Conservation (phyloP, 2,888 invertebrate genomes). For the Saturnia pavonia region DNA sequence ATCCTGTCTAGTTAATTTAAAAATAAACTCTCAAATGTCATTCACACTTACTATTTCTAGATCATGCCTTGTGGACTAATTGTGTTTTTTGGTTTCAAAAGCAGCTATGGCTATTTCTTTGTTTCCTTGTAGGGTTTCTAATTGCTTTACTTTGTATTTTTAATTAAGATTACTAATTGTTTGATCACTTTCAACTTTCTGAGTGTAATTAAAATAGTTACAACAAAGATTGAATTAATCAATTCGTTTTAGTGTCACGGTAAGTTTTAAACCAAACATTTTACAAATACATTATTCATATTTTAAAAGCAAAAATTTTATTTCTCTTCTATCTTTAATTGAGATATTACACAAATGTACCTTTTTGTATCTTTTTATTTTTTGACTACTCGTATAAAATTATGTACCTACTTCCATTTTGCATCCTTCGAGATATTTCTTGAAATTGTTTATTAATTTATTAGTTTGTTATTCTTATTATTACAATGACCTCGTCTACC, state of each 20-base stretch:
- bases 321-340: too few species aligned
- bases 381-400: too few species aligned
- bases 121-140: not conserved
- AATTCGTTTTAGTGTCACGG: not conserved
- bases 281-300: too few species aligned
- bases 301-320: too few species aligned
- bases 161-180: not conserved
- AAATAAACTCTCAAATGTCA: constrained; percentile 13
- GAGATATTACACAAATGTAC: too few species aligned
- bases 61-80: constrained; percentile 3
- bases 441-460: too few species aligned
- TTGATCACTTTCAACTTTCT: not conserved
- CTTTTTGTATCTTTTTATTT: too few species aligned
- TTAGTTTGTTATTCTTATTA: too few species aligned
- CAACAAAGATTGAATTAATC: not conserved
- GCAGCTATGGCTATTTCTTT: not conserved
- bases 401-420: too few species aligned
- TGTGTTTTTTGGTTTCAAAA: constrained; percentile 11
- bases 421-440: too few species aligned
- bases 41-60: constrained; percentile 13
- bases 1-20: not conserved
- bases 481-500: too few species aligned
- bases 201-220: not conserved
- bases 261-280: not conserved
- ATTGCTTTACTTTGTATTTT: not conserved